phyloP scores from a whole-genome alignment of 2,113 vertebrate genomes.

The Fukomys damarensis region DNA sequence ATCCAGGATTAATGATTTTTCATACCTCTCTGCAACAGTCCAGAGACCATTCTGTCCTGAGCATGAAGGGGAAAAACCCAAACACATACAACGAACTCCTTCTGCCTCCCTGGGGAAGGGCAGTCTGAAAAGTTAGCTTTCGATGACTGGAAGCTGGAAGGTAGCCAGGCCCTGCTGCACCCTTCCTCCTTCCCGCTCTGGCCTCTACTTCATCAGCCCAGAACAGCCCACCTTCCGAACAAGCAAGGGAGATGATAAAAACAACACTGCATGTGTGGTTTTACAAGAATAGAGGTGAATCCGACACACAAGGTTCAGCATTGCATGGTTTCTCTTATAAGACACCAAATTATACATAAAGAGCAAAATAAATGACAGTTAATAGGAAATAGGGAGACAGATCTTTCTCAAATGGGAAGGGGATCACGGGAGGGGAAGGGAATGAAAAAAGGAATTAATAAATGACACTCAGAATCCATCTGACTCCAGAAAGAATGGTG shows the following conservation, averaged over 20 bases:
- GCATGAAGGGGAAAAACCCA: not conserved
- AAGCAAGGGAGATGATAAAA: not conserved
- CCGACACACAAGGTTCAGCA: not conserved
- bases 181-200: not conserved
- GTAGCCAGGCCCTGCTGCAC: not conserved
- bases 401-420: not conserved
- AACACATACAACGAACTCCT: not conserved
- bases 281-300: not conserved
- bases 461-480: not conserved
- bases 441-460: not conserved
- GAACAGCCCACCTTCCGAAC: rapidly evolving
- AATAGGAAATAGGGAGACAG: not conserved
- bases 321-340: not conserved
- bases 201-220: not conserved
- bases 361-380: not conserved
- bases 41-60: not conserved
- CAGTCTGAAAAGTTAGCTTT: not conserved
- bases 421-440: not conserved
- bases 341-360: not conserved
- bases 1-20: not conserved
- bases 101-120: not conserved
- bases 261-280: not conserved
- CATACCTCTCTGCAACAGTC: not conserved
- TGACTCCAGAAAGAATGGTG: not conserved
- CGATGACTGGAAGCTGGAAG: not conserved